phyloP scores from a whole-genome alignment of 2,797 vertebrate genomes.

The Apogon talboti region DNA sequence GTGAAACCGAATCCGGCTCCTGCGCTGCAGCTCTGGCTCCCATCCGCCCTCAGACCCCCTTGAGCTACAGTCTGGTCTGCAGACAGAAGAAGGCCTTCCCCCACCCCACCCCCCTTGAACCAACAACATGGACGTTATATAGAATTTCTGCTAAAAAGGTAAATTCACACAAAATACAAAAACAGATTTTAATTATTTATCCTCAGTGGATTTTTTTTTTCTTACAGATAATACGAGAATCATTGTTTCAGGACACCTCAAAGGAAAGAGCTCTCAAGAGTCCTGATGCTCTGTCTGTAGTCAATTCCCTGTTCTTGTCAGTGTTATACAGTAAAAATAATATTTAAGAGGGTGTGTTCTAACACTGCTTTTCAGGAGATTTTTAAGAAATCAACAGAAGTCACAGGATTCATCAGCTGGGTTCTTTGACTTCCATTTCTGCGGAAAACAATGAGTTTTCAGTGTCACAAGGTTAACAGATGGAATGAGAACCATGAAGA shows the following conservation, averaged over 20 bases:
- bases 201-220: slow-evolving; percentile 19
- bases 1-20: slow-evolving; percentile 75
- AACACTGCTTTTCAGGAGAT: no score
- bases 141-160: slow-evolving; percentile 39
- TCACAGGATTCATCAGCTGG: no score
- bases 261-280: no score
- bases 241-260: background rate
- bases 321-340: no score
- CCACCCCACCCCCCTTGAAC: slow-evolving; percentile 21
- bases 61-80: slow-evolving; percentile 55
- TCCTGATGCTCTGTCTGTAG: no score
- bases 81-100: slow-evolving; percentile 59
- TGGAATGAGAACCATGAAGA: no score
- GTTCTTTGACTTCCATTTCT: no score
- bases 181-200: slow-evolving; percentile 21
- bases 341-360: no score
- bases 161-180: slow-evolving; percentile 38
- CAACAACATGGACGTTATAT: slow-evolving; percentile 19
- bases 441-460: no score
- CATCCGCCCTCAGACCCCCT: slow-evolving; percentile 60
- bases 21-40: slow-evolving; percentile 66
- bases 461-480: no score
- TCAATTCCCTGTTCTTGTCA: no score
- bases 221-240: background rate
- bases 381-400: no score